Percentiles rank a stretch among this genome's conserved stretches.
These are phyloP conservation scores for Rhyzopertha dominica DNA, from an alignment of 1,140 invertebrate species.

Conservation along the genomic window DNA sequence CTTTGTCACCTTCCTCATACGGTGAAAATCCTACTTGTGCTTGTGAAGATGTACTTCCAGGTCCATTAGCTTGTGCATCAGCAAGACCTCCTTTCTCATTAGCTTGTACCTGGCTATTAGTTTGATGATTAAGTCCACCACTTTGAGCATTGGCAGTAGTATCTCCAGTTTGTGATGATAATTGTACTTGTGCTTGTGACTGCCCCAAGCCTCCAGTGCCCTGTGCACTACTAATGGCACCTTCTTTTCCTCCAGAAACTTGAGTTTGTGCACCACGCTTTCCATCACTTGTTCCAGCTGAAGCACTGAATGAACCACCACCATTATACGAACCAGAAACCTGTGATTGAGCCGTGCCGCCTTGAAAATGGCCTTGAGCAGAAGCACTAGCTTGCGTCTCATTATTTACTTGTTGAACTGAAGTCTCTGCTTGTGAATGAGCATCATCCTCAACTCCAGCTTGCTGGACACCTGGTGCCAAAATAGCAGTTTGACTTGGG, in stretches of 20 bases:
- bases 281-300: slow-evolving; percentile 70
- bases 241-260: slow-evolving; percentile 67
- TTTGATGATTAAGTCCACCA: slow-evolving; percentile 61
- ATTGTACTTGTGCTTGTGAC: slow-evolving; percentile 70
- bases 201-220: slow-evolving; percentile 66
- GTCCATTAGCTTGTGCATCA: slow-evolving; percentile 76
- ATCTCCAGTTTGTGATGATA: slow-evolving; percentile 65
- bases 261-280: slow-evolving; percentile 67
- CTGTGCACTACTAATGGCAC: slow-evolving; percentile 67
- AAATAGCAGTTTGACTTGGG: slow-evolving; percentile 9
- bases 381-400: slow-evolving; percentile 68
- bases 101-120: slow-evolving; percentile 70
- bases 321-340: slow-evolving; percentile 72
- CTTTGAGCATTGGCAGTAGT: slow-evolving; percentile 69
- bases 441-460: slow-evolving; percentile 50
- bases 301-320: slow-evolving; percentile 71
- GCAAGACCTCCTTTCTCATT: slow-evolving; percentile 73
- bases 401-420: slow-evolving; percentile 59
- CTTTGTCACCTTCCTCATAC: slow-evolving; percentile 54
- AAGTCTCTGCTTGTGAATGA: slow-evolving; percentile 70
- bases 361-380: slow-evolving; percentile 65
- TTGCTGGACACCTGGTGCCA: slow-evolving; percentile 9
- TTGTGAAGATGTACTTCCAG: slow-evolving; percentile 76
- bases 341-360: slow-evolving; percentile 70
- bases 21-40: slow-evolving; percentile 81